Conservation (phyloP, 1,140 invertebrate species). For the Drosophila parabipectinata region DNA sequence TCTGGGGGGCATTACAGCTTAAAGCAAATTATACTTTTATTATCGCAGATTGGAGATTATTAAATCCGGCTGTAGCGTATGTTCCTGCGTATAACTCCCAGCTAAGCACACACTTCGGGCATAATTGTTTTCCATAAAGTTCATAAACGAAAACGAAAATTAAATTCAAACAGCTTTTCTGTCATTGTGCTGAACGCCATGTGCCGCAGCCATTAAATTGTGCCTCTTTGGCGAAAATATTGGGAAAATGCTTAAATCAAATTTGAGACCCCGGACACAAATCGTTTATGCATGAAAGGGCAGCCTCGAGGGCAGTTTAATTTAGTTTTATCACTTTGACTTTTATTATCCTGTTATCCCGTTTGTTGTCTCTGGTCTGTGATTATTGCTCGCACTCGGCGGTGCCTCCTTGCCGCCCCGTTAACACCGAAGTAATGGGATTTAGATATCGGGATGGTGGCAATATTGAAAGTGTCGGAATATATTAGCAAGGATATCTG, state of each 20-base stretch:
- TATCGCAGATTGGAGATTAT: conserved; percentile 17
- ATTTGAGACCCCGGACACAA: conserved; percentile 33
- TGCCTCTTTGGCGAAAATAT: not conserved
- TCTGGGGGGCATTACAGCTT: not conserved
- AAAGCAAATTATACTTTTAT: conserved; percentile 15
- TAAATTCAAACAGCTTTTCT: conserved; percentile 14
- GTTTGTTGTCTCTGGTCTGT: conserved; percentile 15
- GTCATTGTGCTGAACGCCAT: conserved; percentile 21
- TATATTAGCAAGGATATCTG: conserved; percentile 1
- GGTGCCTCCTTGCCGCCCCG: not conserved
- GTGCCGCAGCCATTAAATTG: conserved; percentile 32
- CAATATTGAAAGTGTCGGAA: conserved; percentile 2
- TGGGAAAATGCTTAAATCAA: conserved; percentile 22
- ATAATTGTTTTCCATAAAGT: conserved; percentile 41
- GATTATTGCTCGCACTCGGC: conserved; percentile 38
- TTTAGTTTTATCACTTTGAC: conserved; percentile 51
- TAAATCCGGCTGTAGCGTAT: conserved; percentile 10
- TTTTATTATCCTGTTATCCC: conserved; percentile 47
- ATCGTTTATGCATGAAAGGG: conserved; percentile 14
- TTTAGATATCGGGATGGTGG: conserved; percentile 16
- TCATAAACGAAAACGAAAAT: conserved; percentile 15
- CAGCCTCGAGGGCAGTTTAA: conserved; percentile 34
- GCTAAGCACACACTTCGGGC: conserved; percentile 20
- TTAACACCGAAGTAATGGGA: conserved; percentile 20
- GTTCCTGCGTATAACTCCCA: conserved; percentile 2